phyloP scores from a whole-genome alignment of 1,140 invertebrate species.

The Cryptotermes secundus region DNA sequence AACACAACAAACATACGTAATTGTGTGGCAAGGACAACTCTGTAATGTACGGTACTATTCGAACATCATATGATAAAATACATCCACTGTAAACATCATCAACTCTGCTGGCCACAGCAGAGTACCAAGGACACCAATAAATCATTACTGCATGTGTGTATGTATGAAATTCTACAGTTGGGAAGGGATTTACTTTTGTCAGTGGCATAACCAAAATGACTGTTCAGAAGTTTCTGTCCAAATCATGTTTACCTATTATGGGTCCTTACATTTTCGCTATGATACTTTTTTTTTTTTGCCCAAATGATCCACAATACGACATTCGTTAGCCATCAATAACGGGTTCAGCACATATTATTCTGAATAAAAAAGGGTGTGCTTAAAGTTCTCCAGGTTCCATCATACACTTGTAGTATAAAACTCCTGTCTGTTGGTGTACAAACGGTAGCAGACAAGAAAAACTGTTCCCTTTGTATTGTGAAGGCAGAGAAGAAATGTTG shows the following conservation, averaged over 20 bases:
- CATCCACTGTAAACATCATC: slow-evolving; percentile 28
- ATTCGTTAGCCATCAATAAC: slow-evolving; percentile 27
- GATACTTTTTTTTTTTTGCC: background rate
- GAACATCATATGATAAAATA: slow-evolving; percentile 30
- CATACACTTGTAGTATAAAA: slow-evolving; percentile 28
- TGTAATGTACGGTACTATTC: slow-evolving; percentile 24
- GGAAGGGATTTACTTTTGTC: background rate
- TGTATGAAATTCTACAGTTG: slow-evolving; percentile 31
- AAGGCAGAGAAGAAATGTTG: slow-evolving; percentile 29
- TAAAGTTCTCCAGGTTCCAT: slow-evolving; percentile 20
- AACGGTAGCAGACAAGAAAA: slow-evolving; percentile 5
- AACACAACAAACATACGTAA: slow-evolving; percentile 31
- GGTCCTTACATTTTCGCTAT: background rate
- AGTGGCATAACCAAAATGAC: slow-evolving; percentile 5
- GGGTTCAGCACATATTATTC: slow-evolving; percentile 22
- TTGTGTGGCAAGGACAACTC: slow-evolving; percentile 29
- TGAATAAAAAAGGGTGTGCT: slow-evolving; percentile 12
- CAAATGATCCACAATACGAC: slow-evolving; percentile 19
- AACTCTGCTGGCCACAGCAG: slow-evolving; percentile 18
- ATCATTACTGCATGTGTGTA: slow-evolving; percentile 27
- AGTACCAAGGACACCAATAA: background rate
- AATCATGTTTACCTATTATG: background rate
- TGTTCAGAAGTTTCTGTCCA: background rate
- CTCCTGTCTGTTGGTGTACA: slow-evolving; percentile 15
- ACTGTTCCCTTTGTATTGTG: slow-evolving; percentile 27